These are phyloP conservation scores for Erpornis zantholeuca DNA, from an alignment of 2,113 vertebrate species.

Conservation along the genomic window DNA sequence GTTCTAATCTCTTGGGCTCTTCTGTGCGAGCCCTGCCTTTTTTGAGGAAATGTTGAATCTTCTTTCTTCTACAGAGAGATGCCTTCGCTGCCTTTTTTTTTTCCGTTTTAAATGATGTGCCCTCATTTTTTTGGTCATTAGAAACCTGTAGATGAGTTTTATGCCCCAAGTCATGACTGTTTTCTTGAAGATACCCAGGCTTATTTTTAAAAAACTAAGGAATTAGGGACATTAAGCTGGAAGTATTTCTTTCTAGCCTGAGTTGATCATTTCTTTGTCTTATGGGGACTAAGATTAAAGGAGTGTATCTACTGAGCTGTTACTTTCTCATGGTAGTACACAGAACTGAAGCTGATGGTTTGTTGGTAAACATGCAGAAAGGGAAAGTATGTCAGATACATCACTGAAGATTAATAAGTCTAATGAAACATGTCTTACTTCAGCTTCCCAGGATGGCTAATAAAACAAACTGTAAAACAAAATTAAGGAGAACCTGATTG, in stretches of 20 bases:
- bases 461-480: not conserved
- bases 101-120: not conserved
- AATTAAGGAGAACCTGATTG: not conserved
- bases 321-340: not conserved
- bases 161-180: not conserved
- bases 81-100: not conserved
- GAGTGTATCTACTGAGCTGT: not conserved
- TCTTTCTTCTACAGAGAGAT: not conserved
- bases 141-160: not conserved
- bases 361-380: not conserved
- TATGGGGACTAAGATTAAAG: not conserved
- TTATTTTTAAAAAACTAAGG: not conserved
- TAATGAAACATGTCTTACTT: not conserved
- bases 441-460: not conserved
- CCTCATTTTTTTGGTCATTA: not conserved
- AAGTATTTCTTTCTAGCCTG: not conserved
- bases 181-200: not conserved
- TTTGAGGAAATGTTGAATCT: not conserved
- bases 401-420: not conserved
- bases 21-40: not conserved
- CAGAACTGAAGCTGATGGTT: not conserved
- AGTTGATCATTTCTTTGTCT: not conserved
- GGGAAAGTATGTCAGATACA: not conserved
- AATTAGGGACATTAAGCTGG: not conserved
- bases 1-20: not conserved